Evolutionary conservation across 2,113 vertebrate genomes (phyloP).

Genomic region (Erythrolamprus reginae): DNA sequence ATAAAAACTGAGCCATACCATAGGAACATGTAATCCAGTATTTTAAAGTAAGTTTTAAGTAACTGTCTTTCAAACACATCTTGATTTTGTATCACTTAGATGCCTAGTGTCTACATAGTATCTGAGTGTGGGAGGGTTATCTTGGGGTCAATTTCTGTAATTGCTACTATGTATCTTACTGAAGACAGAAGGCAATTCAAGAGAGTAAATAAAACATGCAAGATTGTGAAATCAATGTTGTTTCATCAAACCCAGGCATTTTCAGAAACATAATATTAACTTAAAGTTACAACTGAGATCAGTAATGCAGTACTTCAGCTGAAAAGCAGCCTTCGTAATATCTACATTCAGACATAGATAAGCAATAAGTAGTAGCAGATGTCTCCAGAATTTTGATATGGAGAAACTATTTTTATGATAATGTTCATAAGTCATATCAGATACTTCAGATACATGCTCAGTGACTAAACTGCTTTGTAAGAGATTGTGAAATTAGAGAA

Average conservation of each 20-base stretch:
- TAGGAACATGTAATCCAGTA: background rate
- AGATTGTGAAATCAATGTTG: rapidly evolving
- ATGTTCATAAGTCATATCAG: background rate
- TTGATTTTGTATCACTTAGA: background rate
- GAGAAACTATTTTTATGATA: background rate
- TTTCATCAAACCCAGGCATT: background rate
- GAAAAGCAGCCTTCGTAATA: background rate
- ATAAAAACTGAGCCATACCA: background rate
- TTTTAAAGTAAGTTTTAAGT: background rate
- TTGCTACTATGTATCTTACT: background rate
- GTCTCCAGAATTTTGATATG: background rate
- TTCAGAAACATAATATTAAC: background rate
- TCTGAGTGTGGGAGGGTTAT: no score
- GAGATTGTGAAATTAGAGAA: background rate
- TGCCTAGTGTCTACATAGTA: background rate
- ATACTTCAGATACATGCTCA: background rate
- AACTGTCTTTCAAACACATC: background rate
- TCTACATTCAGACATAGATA: background rate
- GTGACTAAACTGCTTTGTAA: background rate
- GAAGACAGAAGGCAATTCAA: background rate
- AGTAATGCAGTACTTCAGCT: background rate
- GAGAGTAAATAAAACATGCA: background rate
- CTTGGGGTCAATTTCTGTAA: background rate
- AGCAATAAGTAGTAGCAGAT: background rate
- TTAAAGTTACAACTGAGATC: background rate